Percentiles rank a stretch among this genome's conserved stretches.
Evolutionary conservation across 2,113 vertebrate genomes (phyloP).

Genomic region (Caranx melampygus): DNA sequence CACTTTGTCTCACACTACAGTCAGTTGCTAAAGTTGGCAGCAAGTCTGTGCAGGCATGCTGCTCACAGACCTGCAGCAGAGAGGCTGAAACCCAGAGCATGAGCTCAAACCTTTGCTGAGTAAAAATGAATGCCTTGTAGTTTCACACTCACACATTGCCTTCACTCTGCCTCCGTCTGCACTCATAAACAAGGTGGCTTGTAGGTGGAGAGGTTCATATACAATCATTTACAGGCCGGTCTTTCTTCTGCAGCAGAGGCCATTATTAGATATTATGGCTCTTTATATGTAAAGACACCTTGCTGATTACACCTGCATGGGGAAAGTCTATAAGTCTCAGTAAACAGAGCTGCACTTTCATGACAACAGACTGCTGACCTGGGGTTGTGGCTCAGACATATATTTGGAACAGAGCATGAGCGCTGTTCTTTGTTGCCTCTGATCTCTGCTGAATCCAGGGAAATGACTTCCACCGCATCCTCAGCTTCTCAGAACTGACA

Average conservation of each 20-base stretch:
- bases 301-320: not conserved
- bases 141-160: constrained; percentile 24
- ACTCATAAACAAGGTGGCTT: not conserved
- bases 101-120: constrained; percentile 20
- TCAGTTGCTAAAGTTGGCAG: constrained; percentile 56
- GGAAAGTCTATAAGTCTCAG: constrained; percentile 25
- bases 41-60: constrained; percentile 68
- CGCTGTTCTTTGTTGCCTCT: constrained; percentile 27
- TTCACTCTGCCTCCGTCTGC: constrained; percentile 10
- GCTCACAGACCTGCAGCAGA: constrained; percentile 63
- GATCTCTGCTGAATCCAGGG: constrained; percentile 53
- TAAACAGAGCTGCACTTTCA: constrained; percentile 43
- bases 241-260: constrained; percentile 21
- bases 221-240: constrained; percentile 11
- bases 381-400: constrained; percentile 43
- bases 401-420: constrained; percentile 38
- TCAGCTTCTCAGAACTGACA: constrained; percentile 34
- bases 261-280: constrained; percentile 19
- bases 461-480: constrained; percentile 37
- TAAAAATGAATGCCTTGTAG: constrained; percentile 10
- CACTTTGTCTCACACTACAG: constrained; percentile 74
- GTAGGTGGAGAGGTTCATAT: constrained; percentile 7
- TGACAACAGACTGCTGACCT: constrained; percentile 56
- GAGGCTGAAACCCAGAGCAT: constrained; percentile 43
- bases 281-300: not conserved